These are phyloP conservation scores for Myiotriccus ornatus DNA, from an alignment of 2,797 vertebrate genomes.

Conservation along the genomic window DNA sequence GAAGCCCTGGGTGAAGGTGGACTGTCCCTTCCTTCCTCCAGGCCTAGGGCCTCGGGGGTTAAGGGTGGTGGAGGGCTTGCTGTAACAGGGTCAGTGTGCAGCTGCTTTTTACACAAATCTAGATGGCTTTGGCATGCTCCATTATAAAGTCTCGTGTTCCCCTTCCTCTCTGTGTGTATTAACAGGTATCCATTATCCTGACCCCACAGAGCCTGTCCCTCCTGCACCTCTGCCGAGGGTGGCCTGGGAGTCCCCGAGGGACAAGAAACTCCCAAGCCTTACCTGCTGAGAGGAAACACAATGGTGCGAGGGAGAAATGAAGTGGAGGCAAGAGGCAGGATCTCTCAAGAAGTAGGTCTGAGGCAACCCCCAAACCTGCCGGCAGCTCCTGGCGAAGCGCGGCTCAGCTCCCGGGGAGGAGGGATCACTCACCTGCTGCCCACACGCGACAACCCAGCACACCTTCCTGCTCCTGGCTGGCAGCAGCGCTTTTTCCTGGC, in stretches of 20 bases:
- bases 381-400: neutral
- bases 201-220: neutral
- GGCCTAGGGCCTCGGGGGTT: neutral
- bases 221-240: neutral
- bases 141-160: neutral
- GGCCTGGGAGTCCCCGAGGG: neutral
- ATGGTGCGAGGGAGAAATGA: neutral
- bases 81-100: neutral
- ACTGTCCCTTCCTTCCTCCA: neutral
- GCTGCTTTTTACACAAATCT: neutral
- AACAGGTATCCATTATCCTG: neutral
- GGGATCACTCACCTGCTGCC: slow-evolving; percentile 58
- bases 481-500: neutral
- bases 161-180: neutral
- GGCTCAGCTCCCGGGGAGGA: neutral
- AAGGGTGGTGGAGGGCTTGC: neutral
- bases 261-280: neutral
- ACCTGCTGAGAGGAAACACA: accelerated
- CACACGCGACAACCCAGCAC: neutral
- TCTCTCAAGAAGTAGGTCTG: neutral
- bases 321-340: neutral
- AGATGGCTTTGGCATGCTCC: neutral
- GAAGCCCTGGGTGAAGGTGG: neutral
- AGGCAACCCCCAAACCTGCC: neutral
- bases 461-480: neutral